Conservation (phyloP, 2,888 invertebrate species). For the Euzetes globulus region DNA sequence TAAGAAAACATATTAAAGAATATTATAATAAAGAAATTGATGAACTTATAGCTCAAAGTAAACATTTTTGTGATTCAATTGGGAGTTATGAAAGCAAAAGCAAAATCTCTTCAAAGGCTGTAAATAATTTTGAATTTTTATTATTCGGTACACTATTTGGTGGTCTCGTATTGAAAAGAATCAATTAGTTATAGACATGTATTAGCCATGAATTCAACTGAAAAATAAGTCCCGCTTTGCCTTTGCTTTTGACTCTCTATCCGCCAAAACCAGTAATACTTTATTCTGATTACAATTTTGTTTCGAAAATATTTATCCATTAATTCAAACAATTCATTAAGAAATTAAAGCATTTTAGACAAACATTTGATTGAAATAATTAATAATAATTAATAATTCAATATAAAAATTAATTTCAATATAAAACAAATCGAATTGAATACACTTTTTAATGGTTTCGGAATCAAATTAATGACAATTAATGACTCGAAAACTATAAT, state of each 20-base stretch:
- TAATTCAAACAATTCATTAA: neutral
- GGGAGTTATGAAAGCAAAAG: neutral
- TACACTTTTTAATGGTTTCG: no score
- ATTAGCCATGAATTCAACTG: conserved; percentile 4
- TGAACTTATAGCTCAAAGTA: neutral
- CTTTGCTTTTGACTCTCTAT: neutral
- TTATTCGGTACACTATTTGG: conserved; percentile 1
- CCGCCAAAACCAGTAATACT: neutral
- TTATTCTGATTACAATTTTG: neutral
- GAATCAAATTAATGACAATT: no score
- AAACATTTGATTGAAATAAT: no score
- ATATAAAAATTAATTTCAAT: no score
- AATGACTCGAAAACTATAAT: no score
- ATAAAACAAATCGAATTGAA: no score
- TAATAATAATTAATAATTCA: no score
- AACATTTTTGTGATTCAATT: neutral
- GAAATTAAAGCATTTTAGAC: neutral
- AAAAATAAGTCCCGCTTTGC: neutral
- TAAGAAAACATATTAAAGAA: no score
- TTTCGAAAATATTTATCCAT: no score
- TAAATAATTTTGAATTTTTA: neutral
- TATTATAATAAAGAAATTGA: neutral
- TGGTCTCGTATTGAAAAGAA: conserved; percentile 14
- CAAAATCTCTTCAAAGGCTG: neutral
- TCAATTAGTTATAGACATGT: conserved; percentile 12